Evolutionary conservation across 2,888 invertebrate species (phyloP).

Genomic region (Lissocephala sabroskyi): DNA sequence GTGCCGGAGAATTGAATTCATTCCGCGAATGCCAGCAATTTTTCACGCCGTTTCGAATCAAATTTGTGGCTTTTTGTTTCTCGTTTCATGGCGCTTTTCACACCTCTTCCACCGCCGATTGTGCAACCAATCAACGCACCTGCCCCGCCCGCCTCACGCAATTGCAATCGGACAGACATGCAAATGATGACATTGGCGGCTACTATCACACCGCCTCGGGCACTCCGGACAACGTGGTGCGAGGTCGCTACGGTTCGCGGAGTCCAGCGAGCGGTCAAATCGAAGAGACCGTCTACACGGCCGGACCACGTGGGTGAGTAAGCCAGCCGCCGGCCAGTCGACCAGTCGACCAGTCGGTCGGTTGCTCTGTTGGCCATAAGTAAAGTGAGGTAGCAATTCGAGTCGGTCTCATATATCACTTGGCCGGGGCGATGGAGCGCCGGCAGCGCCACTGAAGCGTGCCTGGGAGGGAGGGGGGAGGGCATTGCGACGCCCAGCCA

Average conservation of each 20-base stretch:
- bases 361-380: too few relatives aligned
- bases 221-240: constrained; percentile 79
- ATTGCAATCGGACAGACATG: constrained; percentile 52
- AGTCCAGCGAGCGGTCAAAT: constrained; percentile 81
- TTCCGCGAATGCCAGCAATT: too few relatives aligned
- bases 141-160: constrained; percentile 22
- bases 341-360: constrained; percentile 16
- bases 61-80: constrained; percentile 21
- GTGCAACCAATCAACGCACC: too few relatives aligned
- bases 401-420: constrained; percentile 51
- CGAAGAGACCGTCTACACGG: constrained; percentile 82
- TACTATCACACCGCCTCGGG: constrained; percentile 80
- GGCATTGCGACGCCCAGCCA: too few relatives aligned
- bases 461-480: too few relatives aligned
- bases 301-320: constrained; percentile 81
- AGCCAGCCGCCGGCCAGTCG: too few relatives aligned
- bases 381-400: constrained; percentile 32
- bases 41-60: too few relatives aligned
- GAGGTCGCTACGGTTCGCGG: constrained; percentile 81
- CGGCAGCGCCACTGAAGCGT: constrained; percentile 58
- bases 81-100: constrained; percentile 24
- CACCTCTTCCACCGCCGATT: constrained; percentile 47
- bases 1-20: too few relatives aligned
- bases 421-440: too few relatives aligned
- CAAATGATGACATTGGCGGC: constrained; percentile 80